Percentiles rank a stretch among this genome's conserved stretches.
These are phyloP conservation scores for Trinorchestia longiramus DNA, from an alignment of 1,140 invertebrate genomes.

Conservation along the genomic window DNA sequence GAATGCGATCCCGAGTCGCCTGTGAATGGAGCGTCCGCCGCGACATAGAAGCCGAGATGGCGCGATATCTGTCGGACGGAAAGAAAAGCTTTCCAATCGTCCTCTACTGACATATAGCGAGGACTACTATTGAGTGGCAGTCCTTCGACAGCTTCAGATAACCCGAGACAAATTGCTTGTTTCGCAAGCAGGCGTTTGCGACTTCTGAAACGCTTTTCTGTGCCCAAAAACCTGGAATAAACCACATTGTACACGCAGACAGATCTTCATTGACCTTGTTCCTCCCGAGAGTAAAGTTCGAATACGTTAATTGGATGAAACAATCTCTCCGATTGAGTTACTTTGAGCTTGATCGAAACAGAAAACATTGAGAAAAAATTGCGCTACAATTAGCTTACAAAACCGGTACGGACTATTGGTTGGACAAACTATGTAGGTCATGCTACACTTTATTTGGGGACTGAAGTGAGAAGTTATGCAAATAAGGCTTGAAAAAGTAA, in stretches of 20 bases:
- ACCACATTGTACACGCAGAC: background rate
- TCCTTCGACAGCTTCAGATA: conserved; percentile 43
- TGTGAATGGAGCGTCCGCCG: background rate
- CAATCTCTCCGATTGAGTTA: conserved; percentile 1
- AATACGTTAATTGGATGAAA: conserved; percentile 4
- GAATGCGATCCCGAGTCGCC: background rate
- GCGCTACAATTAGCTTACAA: background rate
- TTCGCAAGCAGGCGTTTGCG: conserved; percentile 31
- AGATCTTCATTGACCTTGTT: conserved; percentile 14
- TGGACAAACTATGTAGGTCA: background rate
- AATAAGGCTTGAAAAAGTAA: background rate
- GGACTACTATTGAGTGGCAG: conserved; percentile 43
- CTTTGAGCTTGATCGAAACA: background rate
- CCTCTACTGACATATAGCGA: background rate
- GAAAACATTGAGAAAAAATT: background rate
- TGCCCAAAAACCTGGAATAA: background rate
- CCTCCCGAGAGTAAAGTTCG: conserved; percentile 23
- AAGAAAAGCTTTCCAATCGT: background rate
- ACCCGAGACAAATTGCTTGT: conserved; percentile 34
- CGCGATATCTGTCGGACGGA: background rate
- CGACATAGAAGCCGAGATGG: conserved; percentile 46
- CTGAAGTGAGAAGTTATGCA: background rate
- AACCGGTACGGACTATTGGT: background rate
- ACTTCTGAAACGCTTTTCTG: conserved; percentile 2
- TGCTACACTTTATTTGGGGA: background rate